Evolutionary conservation across 2,888 invertebrate genomes (phyloP).

Genomic region (Thyatira batis): DNA sequence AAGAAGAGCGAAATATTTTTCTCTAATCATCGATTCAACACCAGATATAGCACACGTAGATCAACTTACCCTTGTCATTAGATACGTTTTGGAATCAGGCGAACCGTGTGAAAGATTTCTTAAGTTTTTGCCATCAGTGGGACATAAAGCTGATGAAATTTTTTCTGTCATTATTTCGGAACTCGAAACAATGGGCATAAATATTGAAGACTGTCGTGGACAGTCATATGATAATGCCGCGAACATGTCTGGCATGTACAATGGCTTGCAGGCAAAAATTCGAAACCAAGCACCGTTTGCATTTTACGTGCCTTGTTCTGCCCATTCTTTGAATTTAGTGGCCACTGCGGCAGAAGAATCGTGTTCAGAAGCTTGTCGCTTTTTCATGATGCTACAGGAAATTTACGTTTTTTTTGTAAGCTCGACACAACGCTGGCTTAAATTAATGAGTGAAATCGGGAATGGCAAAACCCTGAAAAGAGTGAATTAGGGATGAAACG

Average conservation of each 20-base stretch:
- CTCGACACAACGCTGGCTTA: no score
- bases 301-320: conserved; percentile 16
- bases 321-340: conserved; percentile 21
- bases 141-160: conserved; percentile 15
- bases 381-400: conserved; percentile 23
- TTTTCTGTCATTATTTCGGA: neutral
- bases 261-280: conserved; percentile 17
- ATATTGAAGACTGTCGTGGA: conserved; percentile 16
- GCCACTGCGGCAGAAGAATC: conserved; percentile 20
- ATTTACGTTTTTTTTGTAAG: conserved; percentile 11
- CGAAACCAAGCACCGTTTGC: conserved; percentile 10
- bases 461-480: conserved; percentile 27
- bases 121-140: conserved; percentile 22
- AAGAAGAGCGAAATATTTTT: conserved; percentile 14
- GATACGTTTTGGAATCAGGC: conserved; percentile 23
- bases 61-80: conserved; percentile 27
- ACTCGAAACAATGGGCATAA: conserved; percentile 7
- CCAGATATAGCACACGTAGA: conserved; percentile 26
- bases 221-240: conserved; percentile 22
- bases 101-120: neutral
- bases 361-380: conserved; percentile 20
- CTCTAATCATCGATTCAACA: conserved; percentile 29
- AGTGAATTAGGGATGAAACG: no score
- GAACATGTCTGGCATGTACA: conserved; percentile 18
- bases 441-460: no score